Percentiles rank a stretch among this genome's conserved stretches.
Conservation (phyloP, 2,888 invertebrate species). For the Andrena camellia region DNA sequence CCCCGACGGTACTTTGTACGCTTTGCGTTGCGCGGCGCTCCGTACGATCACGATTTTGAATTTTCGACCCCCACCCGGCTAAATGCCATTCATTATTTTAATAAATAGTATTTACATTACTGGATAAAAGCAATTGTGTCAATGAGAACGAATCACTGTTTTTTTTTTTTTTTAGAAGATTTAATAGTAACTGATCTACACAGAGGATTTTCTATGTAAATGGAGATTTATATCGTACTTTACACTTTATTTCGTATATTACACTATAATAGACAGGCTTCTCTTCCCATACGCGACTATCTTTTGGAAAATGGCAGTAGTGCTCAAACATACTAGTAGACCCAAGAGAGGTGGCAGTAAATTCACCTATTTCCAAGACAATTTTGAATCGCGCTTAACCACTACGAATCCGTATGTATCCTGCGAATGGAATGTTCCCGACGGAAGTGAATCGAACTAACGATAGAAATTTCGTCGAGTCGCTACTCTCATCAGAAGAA, state of each 20-base stretch:
- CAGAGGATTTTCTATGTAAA: conserved; percentile 13
- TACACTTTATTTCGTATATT: conserved; percentile 77
- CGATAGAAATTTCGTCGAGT: conserved; percentile 16
- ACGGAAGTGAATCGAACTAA: conserved; percentile 1
- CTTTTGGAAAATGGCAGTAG: conserved; percentile 83
- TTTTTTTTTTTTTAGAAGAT: conserved; percentile 7
- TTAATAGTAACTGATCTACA: background rate
- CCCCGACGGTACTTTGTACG: conserved; percentile 13
- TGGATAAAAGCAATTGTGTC: too few relatives aligned
- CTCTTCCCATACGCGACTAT: conserved; percentile 71
- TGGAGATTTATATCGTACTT: conserved; percentile 64
- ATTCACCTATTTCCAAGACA: conserved; percentile 75
- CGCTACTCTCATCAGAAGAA: background rate
- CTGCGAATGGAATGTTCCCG: conserved; percentile 34
- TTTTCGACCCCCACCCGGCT: background rate
- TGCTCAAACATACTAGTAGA: conserved; percentile 80
- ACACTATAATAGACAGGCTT: conserved; percentile 78
- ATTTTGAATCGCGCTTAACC: conserved; percentile 64
- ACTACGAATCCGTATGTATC: conserved; percentile 55
- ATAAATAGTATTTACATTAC: too few relatives aligned
- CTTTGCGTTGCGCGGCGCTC: conserved; percentile 43
- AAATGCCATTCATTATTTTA: too few relatives aligned
- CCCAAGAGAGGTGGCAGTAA: conserved; percentile 81
- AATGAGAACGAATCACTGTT: background rate
- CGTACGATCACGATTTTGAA: background rate